Base-by-base conservation (phyloP, 2,888 invertebrate species). In the Archaeoteleia sp. region DNA sequence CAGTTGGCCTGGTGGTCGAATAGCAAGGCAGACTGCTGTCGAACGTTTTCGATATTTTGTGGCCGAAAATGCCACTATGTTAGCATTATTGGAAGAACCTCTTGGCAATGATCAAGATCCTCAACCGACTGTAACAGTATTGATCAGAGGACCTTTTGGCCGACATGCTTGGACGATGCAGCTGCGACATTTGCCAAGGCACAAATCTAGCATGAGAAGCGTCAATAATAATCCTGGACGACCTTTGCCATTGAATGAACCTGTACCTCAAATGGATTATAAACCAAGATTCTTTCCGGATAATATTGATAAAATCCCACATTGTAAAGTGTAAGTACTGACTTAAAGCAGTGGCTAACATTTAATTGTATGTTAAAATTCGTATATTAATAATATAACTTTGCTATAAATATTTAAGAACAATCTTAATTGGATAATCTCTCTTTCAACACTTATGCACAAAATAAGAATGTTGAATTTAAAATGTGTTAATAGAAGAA, bases 121-220 rank as follows among this genome's bases (percentile, higher is more conserved):
- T 1, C 95, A 97, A 79, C 97, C 97, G 0, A 96, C 96, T 0
- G 92, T 98, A 4, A 91, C 91, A 82, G 92, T 96, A 48, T 88
- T 98, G 49, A 93, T 97, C 67, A 90, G 98, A 1, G 95, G 96
- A 55, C 95, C 96, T 0, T 97, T 96, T 87, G 97, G 97, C 0
- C 91, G 97, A 2, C 95, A 95, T 87, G 95, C 96, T 12, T 98
- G 98, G 98, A 94, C 94, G 5, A 90, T 95, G 89, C 92, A 94
- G 79, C 87, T 95, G 51, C 89, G 97, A 29, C 96, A 97, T 82
- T 88, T 95, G 61, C 95, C 97, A 0, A 89, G 96, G 29, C 91
- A 93, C 79, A 93, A 94, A 77, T 91, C 91, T 1, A 92, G 93
- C 6, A 88, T 88, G 0, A 90, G 91, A 78, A 88, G 88, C 30